Base-by-base conservation (phyloP, 2,113 vertebrate genomes). In the Myocastor coypus region DNA sequence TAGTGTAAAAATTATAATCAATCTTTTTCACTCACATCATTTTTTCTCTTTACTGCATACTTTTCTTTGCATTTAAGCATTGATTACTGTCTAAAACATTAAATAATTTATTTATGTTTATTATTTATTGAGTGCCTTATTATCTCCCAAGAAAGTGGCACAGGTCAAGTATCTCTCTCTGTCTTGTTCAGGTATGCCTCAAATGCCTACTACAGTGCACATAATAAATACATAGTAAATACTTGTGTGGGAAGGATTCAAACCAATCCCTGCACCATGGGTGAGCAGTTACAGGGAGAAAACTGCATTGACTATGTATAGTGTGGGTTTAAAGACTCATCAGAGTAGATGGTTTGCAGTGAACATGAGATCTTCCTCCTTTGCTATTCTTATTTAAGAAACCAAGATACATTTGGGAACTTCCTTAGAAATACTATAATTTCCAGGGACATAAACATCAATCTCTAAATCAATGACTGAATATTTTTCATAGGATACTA, bases 371-470 rank as follows among this genome's bases (percentile, higher is more conserved):
- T 14, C 4, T 19, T 37, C 19, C 3, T 14, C 7, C 30, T 71
- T 75, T 22, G 9, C 11, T 69, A 9, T 63, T 61, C 3, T 59
- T 83, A 64, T 89, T 89, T 77, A 46, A 37, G 50, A 66, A 75
- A 73, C 52, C 71, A 78, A 77, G 92, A 73, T 88, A 63, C 86
- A 85, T 71, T 93, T 75, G 55, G 50, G n/a, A 14, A 46, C 13
- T 77, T 94, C 11, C 63, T 42, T 91, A 94, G 83, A 83, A 94
- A 80, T 24, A 17, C 9, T 12, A 63, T 22, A 83, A 0, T 37
- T 95, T 95, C 96, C 80, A 77, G 75, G 91, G 42, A 42, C 92
- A 90, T 89, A 80, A 92, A 40, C 30, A 71, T 8, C 91, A 34
- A 83, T 91, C 63, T 95, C 16, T 19, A 87, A 69, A 69, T 85